Conservation (phyloP, 2,888 invertebrate genomes). For the Andricus curvator region DNA sequence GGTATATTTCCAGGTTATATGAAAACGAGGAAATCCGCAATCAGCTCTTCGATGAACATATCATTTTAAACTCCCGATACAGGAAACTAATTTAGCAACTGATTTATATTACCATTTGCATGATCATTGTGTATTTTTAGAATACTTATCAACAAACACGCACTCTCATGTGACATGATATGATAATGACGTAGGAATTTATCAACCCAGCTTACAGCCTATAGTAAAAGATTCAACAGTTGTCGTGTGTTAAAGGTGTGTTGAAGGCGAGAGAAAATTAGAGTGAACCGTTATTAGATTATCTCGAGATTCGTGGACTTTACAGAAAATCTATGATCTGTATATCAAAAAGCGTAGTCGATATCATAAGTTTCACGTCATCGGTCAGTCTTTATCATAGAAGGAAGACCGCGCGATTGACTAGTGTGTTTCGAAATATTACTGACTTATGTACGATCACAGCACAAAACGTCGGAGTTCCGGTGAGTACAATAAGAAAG, state of each 20-base stretch:
- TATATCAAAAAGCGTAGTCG: background rate
- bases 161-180: conserved; percentile 21
- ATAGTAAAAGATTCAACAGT: conserved; percentile 8
- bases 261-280: background rate
- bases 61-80: background rate
- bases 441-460: conserved; percentile 48
- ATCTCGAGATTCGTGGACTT: background rate
- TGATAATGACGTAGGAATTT: conserved; percentile 32
- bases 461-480: conserved; percentile 49
- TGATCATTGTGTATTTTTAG: conserved; percentile 27
- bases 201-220: conserved; percentile 15
- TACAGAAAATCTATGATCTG: background rate
- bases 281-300: background rate
- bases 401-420: background rate
- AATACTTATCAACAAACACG: conserved; percentile 28
- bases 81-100: background rate
- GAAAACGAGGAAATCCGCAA: too few relatives aligned
- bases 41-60: background rate
- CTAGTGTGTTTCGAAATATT: conserved; percentile 41
- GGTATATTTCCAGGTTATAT: too few relatives aligned
- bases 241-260: background rate
- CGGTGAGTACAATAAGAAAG: conserved; percentile 53
- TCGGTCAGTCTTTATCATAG: conserved; percentile 7
- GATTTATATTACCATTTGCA: conserved; percentile 1
- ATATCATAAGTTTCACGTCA: conserved; percentile 4